Evolutionary conservation across 2,113 vertebrate genomes (phyloP), one percentile per base, ranked within the genome.

Genomic region (Bujurquina vittata): DNA sequence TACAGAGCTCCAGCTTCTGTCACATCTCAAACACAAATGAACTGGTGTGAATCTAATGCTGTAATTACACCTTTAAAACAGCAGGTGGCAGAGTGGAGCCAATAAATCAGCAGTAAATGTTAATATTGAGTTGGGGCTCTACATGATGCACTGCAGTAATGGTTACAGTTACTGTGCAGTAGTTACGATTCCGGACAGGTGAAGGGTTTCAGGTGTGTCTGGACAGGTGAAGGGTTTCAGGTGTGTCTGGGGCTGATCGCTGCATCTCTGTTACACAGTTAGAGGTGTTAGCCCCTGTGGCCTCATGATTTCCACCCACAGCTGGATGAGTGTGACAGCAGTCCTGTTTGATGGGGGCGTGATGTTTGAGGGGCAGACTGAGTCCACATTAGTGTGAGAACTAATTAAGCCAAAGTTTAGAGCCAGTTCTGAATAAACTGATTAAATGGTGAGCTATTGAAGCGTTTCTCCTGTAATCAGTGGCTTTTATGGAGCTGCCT

Each of bases 401-500:
- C 65, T 52, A 69, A 46, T 69, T 29, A 69, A 49, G 43, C 15
- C 1, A 17, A 43, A 69, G 65, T 69, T 69, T 69, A 49, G 65
- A 26, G 11, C 26, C 18, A 49, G 65, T 49, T 43, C 2, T 23
- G 26, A 69, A 69, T 49, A 52, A 69, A 69, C 43, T 11, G 65
- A 52, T 69, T 52, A 52, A 49, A 49, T 65, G 15, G 65, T 85
- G 75, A 81, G 57, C 20, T 61, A 85, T 89, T 56, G 59, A 61
- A 85, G 77, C 62, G 60, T 81, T 79, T 40, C 62, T 59, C n/a
- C 49, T 73, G 86, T 86, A 89, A 29, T 81, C 89, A 72, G 56
- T 93, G 90, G 90, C 93, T 94, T 94, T 95, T 89, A 92, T 80
- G 87, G 79, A 57, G 35, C 55, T 57, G 74, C 54, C 60, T 10